phyloP scores from a whole-genome alignment of 2,113 vertebrate genomes.

The Pterophyllum scalare region DNA sequence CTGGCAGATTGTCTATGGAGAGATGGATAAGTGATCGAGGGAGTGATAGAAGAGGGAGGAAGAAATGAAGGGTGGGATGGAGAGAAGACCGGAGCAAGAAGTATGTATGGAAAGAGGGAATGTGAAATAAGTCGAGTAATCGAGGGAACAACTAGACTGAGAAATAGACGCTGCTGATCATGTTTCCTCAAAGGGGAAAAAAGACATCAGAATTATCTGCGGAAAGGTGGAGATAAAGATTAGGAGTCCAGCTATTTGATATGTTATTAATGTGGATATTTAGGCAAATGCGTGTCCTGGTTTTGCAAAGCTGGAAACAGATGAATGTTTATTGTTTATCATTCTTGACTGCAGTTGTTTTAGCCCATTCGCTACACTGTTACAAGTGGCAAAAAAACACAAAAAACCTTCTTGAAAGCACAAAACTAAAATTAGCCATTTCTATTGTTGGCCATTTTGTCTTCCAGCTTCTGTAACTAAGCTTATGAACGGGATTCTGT shows the following conservation, averaged over 20 bases:
- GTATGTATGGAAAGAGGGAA: constrained; percentile 12
- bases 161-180: not conserved
- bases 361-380: not conserved
- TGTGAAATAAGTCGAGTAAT: constrained; percentile 23
- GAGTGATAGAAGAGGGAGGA: constrained; percentile 23
- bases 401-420: not conserved
- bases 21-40: constrained; percentile 33
- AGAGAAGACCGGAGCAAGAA: constrained; percentile 1
- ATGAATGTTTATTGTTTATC: not conserved
- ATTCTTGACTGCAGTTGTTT: not conserved
- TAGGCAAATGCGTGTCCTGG: not conserved
- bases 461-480: not conserved
- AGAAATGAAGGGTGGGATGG: constrained; percentile 11
- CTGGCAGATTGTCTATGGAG: constrained; percentile 44
- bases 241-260: not conserved
- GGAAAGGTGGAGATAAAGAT: constrained; percentile 7
- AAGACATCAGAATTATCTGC: not conserved
- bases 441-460: not conserved
- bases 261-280: not conserved
- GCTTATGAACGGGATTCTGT: not conserved
- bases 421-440: not conserved
- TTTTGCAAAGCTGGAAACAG: not conserved
- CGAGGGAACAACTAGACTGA: not conserved
- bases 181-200: constrained; percentile 18
- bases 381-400: too few relatives aligned